Conservation (phyloP, 2,888 invertebrate species). For the Tipula unca region DNA sequence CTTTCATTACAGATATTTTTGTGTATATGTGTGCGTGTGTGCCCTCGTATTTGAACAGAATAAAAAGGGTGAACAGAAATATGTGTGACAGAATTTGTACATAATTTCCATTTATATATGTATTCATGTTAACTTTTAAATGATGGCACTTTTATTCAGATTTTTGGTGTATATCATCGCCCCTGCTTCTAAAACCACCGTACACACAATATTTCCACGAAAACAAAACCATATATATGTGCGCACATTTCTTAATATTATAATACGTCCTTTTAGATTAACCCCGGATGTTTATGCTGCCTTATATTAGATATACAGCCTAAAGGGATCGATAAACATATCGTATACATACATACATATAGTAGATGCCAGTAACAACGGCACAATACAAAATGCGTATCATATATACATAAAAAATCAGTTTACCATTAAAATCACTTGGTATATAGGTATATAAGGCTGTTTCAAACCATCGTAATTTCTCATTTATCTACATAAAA, state of each 20-base stretch:
- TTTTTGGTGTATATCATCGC: background rate
- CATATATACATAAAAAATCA: background rate
- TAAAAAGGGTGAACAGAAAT: background rate
- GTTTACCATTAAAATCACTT: slow-evolving; percentile 8
- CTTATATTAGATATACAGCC: background rate
- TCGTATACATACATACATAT: too few species aligned
- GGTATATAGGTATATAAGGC: background rate
- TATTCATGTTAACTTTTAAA: background rate
- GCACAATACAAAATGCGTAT: background rate
- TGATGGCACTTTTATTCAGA: background rate
- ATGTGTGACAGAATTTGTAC: background rate
- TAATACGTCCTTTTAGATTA: background rate
- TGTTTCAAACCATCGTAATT: background rate
- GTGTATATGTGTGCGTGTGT: too few species aligned
- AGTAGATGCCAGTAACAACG: background rate
- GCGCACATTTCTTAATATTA: background rate
- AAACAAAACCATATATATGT: background rate
- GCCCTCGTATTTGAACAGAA: background rate
- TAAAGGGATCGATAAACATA: background rate
- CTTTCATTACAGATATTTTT: background rate
- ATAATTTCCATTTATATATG: background rate
- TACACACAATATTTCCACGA: background rate
- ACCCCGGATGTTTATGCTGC: background rate
- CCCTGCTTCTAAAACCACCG: background rate
- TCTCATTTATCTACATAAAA: background rate